These are phyloP conservation scores for Diplogasteroides magnus DNA, from an alignment of 1,140 invertebrate genomes.

Conservation along the genomic window DNA sequence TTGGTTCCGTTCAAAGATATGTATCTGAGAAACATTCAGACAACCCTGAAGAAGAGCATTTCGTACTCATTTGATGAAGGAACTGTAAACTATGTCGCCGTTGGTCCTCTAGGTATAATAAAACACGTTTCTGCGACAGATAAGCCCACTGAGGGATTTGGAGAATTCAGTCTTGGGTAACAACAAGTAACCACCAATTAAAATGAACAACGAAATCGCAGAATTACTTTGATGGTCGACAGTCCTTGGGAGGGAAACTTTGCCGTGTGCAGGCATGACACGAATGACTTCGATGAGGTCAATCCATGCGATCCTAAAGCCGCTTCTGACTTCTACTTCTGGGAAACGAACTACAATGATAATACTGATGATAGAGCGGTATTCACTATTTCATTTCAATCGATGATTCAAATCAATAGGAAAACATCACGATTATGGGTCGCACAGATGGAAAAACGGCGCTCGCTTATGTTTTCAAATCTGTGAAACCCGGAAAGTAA, in stretches of 20 bases:
- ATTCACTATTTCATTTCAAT: slow-evolving; percentile 2
- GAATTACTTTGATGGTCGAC: slow-evolving; percentile 14
- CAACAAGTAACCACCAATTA: neutral
- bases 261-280: slow-evolving; percentile 17
- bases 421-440: slow-evolving; percentile 3
- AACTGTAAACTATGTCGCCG: slow-evolving; percentile 21
- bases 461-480: slow-evolving; percentile 17
- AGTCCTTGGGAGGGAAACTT: slow-evolving; percentile 17
- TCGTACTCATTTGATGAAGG: no score
- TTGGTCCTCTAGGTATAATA: slow-evolving; percentile 13
- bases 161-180: slow-evolving; percentile 34
- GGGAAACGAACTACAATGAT: slow-evolving; percentile 30
- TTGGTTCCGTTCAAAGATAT: no score
- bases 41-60: no score
- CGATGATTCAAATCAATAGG: slow-evolving; percentile 1
- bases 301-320: slow-evolving; percentile 39
- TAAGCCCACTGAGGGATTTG: slow-evolving; percentile 34
- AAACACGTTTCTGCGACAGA: slow-evolving; percentile 11
- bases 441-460: slow-evolving; percentile 1
- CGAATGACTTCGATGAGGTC: neutral
- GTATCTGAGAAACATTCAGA: no score
- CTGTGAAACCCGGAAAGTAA: slow-evolving; percentile 30
- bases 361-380: neutral
- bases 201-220: no score
- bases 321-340: slow-evolving; percentile 43